Conservation (phyloP, 37 sponge, comb jelly and placozoan species). For the Chondrosia reniformis region DNA sequence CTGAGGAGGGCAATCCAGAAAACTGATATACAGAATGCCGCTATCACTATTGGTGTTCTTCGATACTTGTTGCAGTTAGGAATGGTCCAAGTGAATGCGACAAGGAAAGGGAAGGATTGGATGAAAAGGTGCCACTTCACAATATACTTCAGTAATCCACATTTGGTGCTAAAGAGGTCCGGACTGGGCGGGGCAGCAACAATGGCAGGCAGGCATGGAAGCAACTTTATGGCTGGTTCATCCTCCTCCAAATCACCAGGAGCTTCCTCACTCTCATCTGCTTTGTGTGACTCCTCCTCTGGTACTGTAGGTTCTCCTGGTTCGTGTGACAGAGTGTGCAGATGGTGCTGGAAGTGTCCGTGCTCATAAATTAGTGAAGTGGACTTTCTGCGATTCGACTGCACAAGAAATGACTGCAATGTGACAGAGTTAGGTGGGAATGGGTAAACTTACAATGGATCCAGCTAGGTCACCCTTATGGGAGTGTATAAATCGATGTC, state of each 20-base stretch:
- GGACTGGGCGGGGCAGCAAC: slow-evolving; percentile 37
- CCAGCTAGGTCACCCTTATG: slow-evolving; percentile 54
- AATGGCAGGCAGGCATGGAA: slow-evolving; percentile 60
- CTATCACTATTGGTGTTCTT: slow-evolving; percentile 51
- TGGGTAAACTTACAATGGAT: slow-evolving; percentile 36
- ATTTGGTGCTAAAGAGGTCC: slow-evolving; percentile 16
- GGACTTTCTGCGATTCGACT: slow-evolving; percentile 13
- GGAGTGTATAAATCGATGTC: slow-evolving; percentile 48
- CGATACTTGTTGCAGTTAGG: slow-evolving; percentile 65
- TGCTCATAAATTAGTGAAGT: too few species aligned
- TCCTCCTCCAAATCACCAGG: slow-evolving; percentile 25
- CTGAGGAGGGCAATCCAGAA: slow-evolving; percentile 81
- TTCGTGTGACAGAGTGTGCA: not conserved
- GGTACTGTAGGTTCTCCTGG: not conserved
- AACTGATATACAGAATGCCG: slow-evolving; percentile 64
- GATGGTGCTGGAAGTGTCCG: too few species aligned
- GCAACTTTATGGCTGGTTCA: slow-evolving; percentile 15
- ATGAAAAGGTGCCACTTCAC: slow-evolving; percentile 64
- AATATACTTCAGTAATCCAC: slow-evolving; percentile 34
- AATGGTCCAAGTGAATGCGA: slow-evolving; percentile 80
- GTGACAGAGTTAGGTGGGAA: not conserved
- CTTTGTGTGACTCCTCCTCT: not conserved
- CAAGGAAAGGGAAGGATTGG: slow-evolving; percentile 71
- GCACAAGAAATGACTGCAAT: not conserved
- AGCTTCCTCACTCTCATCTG: not conserved